These are phyloP conservation scores for Rhadina sibilatrix DNA, from an alignment of 2,113 vertebrate species.

Conservation along the genomic window DNA sequence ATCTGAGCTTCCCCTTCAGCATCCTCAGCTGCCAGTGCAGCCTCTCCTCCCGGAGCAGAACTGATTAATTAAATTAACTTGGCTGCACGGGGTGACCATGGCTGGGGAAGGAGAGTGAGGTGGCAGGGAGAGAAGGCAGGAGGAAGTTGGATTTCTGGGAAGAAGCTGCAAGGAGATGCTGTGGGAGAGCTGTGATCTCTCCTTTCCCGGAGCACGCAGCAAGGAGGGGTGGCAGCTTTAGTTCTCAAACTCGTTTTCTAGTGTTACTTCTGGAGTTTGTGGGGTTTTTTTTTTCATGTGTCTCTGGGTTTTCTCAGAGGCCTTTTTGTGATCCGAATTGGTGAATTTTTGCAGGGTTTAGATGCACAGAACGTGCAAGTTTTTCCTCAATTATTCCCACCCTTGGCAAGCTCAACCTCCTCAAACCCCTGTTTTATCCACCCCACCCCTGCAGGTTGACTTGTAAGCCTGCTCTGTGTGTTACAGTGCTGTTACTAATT, in stretches of 20 bases:
- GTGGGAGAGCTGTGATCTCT: accelerated
- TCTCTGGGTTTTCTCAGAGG: background rate
- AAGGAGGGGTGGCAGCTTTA: background rate
- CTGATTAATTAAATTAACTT: background rate
- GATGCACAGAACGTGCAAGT: accelerated
- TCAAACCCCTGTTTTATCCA: accelerated
- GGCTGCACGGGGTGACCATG: background rate
- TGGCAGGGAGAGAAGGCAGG: too few species aligned
- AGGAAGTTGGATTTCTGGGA: accelerated
- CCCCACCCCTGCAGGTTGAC: accelerated
- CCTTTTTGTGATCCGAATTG: accelerated
- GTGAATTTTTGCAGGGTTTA: background rate
- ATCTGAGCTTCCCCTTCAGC: background rate
- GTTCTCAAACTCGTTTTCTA: accelerated
- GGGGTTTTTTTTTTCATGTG: accelerated
- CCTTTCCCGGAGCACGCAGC: accelerated
- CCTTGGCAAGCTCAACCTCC: background rate
- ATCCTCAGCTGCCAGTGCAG: background rate
- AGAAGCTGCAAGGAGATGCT: accelerated
- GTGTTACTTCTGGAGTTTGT: background rate
- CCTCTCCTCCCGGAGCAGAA: background rate
- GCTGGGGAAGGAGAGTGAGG: background rate
- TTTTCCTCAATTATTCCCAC: background rate
- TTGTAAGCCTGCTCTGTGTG: background rate
- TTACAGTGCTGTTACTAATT: background rate